Percentiles rank a stretch among this genome's conserved stretches.
phyloP scores from a whole-genome alignment of 2,797 vertebrate species.

The Argyrosomus regius region DNA sequence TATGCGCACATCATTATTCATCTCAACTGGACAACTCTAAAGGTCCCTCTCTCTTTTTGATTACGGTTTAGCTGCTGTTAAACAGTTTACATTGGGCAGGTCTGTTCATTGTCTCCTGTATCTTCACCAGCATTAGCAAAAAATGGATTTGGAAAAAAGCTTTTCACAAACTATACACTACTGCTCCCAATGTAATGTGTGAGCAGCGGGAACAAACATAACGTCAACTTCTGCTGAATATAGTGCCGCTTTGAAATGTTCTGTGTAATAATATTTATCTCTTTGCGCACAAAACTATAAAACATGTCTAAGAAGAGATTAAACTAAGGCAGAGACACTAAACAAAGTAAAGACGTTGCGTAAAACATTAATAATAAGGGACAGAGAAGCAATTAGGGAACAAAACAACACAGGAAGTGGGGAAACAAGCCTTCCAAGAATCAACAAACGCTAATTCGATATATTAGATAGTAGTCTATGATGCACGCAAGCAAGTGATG shows the following conservation, averaged over 20 bases:
- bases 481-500: not conserved
- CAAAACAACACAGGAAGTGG: not conserved
- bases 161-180: not conserved
- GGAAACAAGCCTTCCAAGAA: not conserved
- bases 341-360: not conserved
- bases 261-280: not conserved
- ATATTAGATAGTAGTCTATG: no score
- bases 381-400: not conserved
- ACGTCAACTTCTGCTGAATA: not conserved
- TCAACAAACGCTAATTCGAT: not conserved
- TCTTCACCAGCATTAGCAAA: conserved; percentile 82
- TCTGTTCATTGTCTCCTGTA: conserved; percentile 59
- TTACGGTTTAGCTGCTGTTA: conserved; percentile 1
- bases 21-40: conserved; percentile 1
- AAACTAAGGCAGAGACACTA: not conserved
- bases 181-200: not conserved
- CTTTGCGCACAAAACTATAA: not conserved
- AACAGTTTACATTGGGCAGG: conserved; percentile 1
- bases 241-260: no score
- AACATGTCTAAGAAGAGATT: not conserved
- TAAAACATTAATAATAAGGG: not conserved
- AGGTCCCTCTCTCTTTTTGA: not conserved
- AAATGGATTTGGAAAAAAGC: conserved; percentile 20
- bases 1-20: conserved; percentile 23
- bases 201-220: not conserved